Percentiles rank a stretch among this genome's conserved stretches.
phyloP scores from a whole-genome alignment of 2,888 invertebrate species.

The Dolomedes plantarius region DNA sequence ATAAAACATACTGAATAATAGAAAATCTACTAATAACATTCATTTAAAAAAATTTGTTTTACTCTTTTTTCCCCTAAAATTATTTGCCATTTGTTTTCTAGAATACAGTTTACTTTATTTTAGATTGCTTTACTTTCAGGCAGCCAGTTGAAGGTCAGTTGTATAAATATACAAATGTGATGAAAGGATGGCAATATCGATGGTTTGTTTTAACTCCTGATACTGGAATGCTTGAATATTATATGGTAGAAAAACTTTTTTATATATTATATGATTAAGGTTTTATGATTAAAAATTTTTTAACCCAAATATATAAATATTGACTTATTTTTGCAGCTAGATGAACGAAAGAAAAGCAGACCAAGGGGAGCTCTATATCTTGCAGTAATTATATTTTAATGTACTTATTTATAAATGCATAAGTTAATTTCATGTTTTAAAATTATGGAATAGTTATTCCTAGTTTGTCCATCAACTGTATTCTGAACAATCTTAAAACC shows the following conservation, averaged over 20 bases:
- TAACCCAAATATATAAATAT: no score
- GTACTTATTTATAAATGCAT: neutral
- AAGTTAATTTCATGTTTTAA: neutral
- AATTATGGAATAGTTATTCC: no score
- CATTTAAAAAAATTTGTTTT: no score
- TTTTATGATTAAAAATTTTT: no score
- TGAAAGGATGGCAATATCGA: slow-evolving; percentile 99
- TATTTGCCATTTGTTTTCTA: no score
- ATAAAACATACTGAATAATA: no score
- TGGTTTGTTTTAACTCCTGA: slow-evolving; percentile 87
- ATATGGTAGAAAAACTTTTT: slow-evolving; percentile 75
- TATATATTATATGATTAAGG: no score
- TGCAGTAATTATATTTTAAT: slow-evolving; percentile 79
- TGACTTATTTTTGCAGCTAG: slow-evolving; percentile 75
- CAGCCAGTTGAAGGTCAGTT: slow-evolving; percentile 90
- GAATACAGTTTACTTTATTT: no score
- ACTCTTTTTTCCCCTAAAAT: no score
- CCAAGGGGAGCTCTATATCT: slow-evolving; percentile 87
- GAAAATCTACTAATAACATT: no score
- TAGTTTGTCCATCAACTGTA: no score
- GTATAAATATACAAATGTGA: slow-evolving; percentile 98
- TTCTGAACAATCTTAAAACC: no score
- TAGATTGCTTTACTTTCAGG: slow-evolving; percentile 73
- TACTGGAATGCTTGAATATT: slow-evolving; percentile 78
- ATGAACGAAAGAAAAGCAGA: slow-evolving; percentile 77